These are phyloP conservation scores for Odocoileus hemionus DNA, from an alignment of 2,113 vertebrate genomes.

Conservation along the genomic window DNA sequence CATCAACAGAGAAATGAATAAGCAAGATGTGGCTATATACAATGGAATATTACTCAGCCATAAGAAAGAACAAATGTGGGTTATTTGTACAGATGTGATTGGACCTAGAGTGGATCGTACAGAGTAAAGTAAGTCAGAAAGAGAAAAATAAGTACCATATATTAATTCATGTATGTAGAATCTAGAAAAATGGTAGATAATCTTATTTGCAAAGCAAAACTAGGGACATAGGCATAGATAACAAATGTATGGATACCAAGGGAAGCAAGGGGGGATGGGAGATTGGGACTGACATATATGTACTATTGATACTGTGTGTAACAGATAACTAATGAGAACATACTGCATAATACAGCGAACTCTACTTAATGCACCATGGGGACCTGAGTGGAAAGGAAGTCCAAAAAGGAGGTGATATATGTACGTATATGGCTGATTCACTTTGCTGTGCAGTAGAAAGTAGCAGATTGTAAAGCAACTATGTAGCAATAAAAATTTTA, in stretches of 20 bases:
- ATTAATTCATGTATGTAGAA: background rate
- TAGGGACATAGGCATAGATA: background rate
- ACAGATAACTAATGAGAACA: background rate
- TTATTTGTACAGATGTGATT: background rate
- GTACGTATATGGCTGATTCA: background rate
- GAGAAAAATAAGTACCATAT: background rate
- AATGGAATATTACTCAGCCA: background rate
- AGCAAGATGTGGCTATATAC: background rate
- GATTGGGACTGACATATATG: background rate
- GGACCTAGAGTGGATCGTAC: background rate
- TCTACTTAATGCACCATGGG: background rate
- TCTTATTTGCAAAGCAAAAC: background rate
- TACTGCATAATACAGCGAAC: background rate
- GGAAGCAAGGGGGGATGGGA: background rate
- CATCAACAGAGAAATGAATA: background rate
- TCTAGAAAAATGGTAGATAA: background rate
- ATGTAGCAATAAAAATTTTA: background rate
- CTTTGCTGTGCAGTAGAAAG: background rate
- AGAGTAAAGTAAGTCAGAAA: background rate
- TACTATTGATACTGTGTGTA: background rate
- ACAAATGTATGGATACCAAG: background rate
- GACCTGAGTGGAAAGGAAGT: background rate
- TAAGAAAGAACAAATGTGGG: background rate
- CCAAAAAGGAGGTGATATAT: background rate
- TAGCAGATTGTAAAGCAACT: background rate